Conservation (phyloP, 92 coral and sea anemone species). For the Pocillopora meandrina region DNA sequence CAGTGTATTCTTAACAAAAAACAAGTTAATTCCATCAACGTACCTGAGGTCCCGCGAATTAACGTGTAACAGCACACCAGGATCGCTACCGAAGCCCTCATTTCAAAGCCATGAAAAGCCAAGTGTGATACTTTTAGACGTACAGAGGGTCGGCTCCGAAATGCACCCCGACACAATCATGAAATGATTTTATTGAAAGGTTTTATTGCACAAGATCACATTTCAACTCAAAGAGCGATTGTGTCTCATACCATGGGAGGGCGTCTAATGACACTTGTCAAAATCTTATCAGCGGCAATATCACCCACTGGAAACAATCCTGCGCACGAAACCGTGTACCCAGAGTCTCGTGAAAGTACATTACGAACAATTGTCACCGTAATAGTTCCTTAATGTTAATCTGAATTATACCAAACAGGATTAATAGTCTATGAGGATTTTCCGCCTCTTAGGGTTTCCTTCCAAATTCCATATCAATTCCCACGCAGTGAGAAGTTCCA, state of each 20-base stretch:
- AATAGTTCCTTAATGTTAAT: too few relatives aligned
- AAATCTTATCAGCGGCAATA: not conserved
- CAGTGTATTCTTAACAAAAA: not conserved
- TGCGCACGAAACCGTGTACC: too few relatives aligned
- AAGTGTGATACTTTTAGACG: not conserved
- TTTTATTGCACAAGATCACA: slow-evolving; percentile 15
- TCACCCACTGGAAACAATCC: too few relatives aligned
- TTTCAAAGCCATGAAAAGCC: slow-evolving; percentile 15
- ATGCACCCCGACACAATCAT: slow-evolving; percentile 4
- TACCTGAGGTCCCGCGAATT: slow-evolving; percentile 10
- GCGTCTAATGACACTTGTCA: not conserved
- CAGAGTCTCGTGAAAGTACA: too few relatives aligned
- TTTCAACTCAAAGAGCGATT: slow-evolving; percentile 8
- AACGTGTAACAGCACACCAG: slow-evolving; percentile 4
- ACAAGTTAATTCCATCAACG: not conserved
- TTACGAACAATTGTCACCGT: too few relatives aligned
- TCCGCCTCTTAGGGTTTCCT: too few relatives aligned
- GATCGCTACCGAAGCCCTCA: slow-evolving; percentile 34
- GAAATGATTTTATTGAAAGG: not conserved
- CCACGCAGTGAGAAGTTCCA: too few relatives aligned
- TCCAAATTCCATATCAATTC: too few relatives aligned
- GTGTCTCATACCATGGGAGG: too few relatives aligned
- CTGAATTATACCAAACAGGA: too few relatives aligned
- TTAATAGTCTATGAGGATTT: too few relatives aligned
- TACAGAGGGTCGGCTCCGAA: not conserved